These are phyloP conservation scores for Cyprinodon diabolis DNA, from an alignment of 2,797 vertebrate species.

Conservation along the genomic window DNA sequence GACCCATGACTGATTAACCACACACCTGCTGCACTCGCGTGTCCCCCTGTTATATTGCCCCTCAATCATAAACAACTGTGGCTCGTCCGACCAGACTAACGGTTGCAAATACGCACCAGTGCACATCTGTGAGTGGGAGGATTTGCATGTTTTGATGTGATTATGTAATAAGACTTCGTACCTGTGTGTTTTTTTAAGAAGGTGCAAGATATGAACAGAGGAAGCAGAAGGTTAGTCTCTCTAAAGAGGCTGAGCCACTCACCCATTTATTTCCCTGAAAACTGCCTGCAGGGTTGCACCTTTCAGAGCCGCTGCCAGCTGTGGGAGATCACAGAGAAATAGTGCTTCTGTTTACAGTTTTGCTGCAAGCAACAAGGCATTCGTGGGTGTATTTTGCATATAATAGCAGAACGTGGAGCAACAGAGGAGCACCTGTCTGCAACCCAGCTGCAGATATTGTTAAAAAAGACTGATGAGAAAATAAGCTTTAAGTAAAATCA, in stretches of 20 bases:
- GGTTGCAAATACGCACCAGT: constrained; percentile 70
- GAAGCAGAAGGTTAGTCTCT: constrained; percentile 29
- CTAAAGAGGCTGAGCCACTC: constrained; percentile 56
- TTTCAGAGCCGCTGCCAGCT: constrained; percentile 85
- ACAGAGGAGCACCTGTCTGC: constrained; percentile 80
- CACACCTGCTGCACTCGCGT: constrained; percentile 79
- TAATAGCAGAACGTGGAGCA: constrained; percentile 70
- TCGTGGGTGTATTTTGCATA: constrained; percentile 60
- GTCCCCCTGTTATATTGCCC: constrained; percentile 69
- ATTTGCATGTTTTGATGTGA: constrained; percentile 53
- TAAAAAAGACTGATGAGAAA: constrained; percentile 43
- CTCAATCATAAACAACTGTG: constrained; percentile 76
- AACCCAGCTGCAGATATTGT: constrained; percentile 83
- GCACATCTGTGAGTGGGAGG: constrained; percentile 60
- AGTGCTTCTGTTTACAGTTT: constrained; percentile 36
- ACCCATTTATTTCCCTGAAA: constrained; percentile 85
- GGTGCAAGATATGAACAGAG: constrained; percentile 54
- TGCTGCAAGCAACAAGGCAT: constrained; percentile 13
- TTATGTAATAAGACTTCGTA: constrained; percentile 53
- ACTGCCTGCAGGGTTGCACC: constrained; percentile 84
- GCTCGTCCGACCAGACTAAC: constrained; percentile 63
- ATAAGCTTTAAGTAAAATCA: constrained; percentile 42
- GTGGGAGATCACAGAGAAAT: constrained; percentile 82
- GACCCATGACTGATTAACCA: constrained; percentile 77
- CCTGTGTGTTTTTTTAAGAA: constrained; percentile 33